These are phyloP conservation scores for Chrysochloris asiatica DNA, from an alignment of 2,113 vertebrate genomes.

Conservation along the genomic window DNA sequence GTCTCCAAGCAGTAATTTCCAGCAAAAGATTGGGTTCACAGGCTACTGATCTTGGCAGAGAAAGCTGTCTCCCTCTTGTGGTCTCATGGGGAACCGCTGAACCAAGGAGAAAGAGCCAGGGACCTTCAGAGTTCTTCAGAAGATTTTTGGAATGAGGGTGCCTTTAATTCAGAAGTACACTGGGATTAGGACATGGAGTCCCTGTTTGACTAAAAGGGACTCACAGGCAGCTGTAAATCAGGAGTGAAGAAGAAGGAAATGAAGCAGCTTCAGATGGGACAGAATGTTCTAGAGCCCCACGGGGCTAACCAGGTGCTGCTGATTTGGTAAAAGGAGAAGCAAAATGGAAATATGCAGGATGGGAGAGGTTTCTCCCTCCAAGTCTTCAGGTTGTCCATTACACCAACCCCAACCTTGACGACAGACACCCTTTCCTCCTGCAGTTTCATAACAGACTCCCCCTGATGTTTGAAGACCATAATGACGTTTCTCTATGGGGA, in stretches of 20 bases:
- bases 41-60: background rate
- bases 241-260: background rate
- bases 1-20: background rate
- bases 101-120: background rate
- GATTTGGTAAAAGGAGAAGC: background rate
- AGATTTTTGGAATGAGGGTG: background rate
- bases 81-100: background rate
- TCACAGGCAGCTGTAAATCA: background rate
- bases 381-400: no score
- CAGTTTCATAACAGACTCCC: background rate
- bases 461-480: background rate
- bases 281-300: background rate
- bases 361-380: background rate
- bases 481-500: background rate
- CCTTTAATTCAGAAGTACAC: background rate
- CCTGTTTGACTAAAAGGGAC: background rate
- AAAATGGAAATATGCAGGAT: background rate
- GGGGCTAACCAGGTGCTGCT: background rate
- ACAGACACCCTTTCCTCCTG: background rate
- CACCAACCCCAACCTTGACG: background rate
- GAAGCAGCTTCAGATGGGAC: background rate
- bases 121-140: background rate
- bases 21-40: no score
- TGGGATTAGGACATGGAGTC: background rate
- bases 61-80: conserved; percentile 53